Evolutionary conservation across 2,113 vertebrate species (phyloP).

Genomic region (Nyctereutes procyonoides): DNA sequence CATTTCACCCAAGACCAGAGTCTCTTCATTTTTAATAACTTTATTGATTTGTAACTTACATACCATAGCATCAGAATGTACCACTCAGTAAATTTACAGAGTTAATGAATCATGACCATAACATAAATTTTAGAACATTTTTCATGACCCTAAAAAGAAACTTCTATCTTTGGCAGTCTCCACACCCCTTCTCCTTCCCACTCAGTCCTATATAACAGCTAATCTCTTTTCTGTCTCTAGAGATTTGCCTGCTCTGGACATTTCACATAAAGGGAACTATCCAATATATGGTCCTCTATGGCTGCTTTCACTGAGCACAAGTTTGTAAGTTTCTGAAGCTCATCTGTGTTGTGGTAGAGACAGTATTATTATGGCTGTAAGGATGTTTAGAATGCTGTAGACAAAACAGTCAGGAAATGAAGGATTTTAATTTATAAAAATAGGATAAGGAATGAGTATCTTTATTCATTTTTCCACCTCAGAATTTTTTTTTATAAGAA

Average conservation of each 20-base stretch:
- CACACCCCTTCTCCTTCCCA: background rate
- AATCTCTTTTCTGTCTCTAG: background rate
- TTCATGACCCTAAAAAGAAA: background rate
- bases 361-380: background rate
- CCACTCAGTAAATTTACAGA: background rate
- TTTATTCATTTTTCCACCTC: constrained; percentile 4
- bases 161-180: background rate
- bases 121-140: background rate
- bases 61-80: background rate
- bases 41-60: background rate
- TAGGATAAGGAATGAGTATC: background rate
- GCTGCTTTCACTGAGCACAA: background rate
- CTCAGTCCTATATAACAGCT: background rate
- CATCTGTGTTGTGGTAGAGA: background rate
- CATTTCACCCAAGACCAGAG: background rate
- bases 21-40: constrained; percentile 2
- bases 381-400: background rate
- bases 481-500: background rate
- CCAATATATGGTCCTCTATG: background rate
- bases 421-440: background rate
- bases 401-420: constrained; percentile 3
- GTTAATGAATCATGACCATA: background rate
- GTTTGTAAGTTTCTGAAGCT: background rate
- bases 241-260: background rate
- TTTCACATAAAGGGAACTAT: background rate